Evolutionary conservation across 2,113 vertebrate genomes (phyloP).

Genomic region (Zosterops hypoxanthus): DNA sequence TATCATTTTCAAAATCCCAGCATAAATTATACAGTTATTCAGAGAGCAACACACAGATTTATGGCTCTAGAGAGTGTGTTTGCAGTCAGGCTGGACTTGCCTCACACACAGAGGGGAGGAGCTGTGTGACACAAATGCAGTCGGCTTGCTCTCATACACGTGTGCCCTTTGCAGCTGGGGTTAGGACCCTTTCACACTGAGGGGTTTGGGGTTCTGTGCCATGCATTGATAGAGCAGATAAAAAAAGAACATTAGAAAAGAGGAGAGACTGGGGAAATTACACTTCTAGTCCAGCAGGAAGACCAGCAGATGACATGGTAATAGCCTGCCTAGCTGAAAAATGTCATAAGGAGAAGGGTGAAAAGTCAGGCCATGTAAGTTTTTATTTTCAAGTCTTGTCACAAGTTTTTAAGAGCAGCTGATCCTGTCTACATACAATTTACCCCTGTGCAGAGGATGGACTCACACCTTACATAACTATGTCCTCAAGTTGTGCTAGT

Average conservation of each 20-base stretch:
- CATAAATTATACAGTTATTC: fast-evolving
- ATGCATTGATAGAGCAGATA: neutral
- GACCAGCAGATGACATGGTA: neutral
- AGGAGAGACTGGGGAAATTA: neutral
- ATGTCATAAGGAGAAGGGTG: neutral
- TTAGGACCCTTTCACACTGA: neutral
- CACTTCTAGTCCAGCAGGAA: neutral
- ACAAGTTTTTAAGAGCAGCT: neutral
- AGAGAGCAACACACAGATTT: neutral
- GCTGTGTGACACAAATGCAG: fast-evolving
- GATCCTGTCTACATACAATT: neutral
- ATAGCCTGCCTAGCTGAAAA: neutral
- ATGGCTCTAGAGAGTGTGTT: neutral
- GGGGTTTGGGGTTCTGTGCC: neutral
- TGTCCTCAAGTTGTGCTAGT: neutral
- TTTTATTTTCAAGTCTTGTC: neutral
- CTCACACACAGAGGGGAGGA: neutral
- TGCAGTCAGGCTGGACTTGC: neutral
- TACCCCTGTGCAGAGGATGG: neutral
- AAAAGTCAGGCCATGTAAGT: neutral
- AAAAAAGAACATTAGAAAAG: neutral
- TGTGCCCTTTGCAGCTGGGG: neutral
- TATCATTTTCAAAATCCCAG: neutral
- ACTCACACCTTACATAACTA: neutral
- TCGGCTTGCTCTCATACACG: fast-evolving